Evolutionary conservation across 2,113 vertebrate species (phyloP).

Genomic region (Chinchilla lanigera): DNA sequence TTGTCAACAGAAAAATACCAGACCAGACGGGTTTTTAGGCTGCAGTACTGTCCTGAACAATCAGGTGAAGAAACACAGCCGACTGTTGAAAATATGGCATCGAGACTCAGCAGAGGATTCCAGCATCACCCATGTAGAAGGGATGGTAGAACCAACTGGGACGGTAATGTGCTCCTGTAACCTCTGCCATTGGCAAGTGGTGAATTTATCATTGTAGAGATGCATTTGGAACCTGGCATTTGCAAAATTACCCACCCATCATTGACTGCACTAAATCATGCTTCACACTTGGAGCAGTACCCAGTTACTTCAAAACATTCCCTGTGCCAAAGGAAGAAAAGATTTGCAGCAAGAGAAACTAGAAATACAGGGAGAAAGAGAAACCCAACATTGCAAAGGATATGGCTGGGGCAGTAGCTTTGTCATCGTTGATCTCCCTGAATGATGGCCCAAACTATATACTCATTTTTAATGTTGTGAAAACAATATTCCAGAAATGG

Average conservation of each 20-base stretch:
- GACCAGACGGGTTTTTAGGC: not conserved
- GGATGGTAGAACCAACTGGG: not conserved
- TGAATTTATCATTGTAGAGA: not conserved
- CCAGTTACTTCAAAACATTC: not conserved
- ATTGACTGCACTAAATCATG: not conserved
- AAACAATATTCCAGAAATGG: slow-evolving; percentile 56
- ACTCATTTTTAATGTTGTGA: not conserved
- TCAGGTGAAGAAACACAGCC: not conserved
- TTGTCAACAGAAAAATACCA: not conserved
- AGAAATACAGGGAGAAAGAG: not conserved
- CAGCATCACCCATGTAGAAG: no score
- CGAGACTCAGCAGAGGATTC: not conserved
- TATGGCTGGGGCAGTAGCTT: not conserved
- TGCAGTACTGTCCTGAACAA: not conserved
- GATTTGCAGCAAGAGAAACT: not conserved
- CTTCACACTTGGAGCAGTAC: not conserved
- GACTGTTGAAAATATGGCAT: no score
- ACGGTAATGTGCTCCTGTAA: not conserved
- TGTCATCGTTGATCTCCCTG: slow-evolving; percentile 3
- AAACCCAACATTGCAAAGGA: not conserved
- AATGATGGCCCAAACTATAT: not conserved
- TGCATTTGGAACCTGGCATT: not conserved
- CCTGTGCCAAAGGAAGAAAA: not conserved
- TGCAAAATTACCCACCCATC: not conserved
- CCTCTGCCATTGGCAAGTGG: not conserved